Evolutionary conservation across 2,797 vertebrate genomes (phyloP), one percentile per base, ranked within the genome.

Genomic region (Melanotaenia trifasciata): DNA sequence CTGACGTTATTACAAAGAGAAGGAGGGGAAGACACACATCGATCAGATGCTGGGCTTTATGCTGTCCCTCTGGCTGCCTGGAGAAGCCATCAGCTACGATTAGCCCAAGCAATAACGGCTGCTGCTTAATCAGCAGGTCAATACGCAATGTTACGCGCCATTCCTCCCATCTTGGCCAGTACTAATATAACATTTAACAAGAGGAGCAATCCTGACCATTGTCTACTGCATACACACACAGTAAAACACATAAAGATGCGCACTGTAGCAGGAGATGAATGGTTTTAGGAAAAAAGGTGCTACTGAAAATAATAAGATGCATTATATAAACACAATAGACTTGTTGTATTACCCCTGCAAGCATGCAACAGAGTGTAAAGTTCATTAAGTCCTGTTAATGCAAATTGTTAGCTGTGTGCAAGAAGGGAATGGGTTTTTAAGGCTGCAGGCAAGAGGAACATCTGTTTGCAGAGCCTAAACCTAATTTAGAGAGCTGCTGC

Each of bases 381-480:
- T 93, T 94, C 84, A 93, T 94, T 93, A 91, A 87, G 72, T 90
- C 87, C 92, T 86, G 91, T 93, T 92, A 93, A 94, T 93, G 87
- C 91, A 83, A 93, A 93, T 91, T 83, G 92, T 84, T 86, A 87
- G 72, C 80, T 87, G 84, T 81, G 83, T 80, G 73, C 83, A 79
- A 62, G 28, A 26, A 70, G 58, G 74, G 66, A 74, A 67, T 79
- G 82, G 70, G 74, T 80, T 92, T 90, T 89, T 87, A 84, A 91
- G 86, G 89, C 92, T 89, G 83, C 83, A 85, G 92, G 93, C 90
- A 74, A 90, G 76, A 84, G 45, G 82, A 94, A 93, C 92, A 93
- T 88, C 93, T 94, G 93, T 87, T 92, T 86, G 79, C 87, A 80
- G 80, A 89, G 83, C 86, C 81, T 84, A 89, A 80, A 89, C 76